phyloP scores from a whole-genome alignment of 2,888 invertebrate species.

The Brachyptera risi region DNA sequence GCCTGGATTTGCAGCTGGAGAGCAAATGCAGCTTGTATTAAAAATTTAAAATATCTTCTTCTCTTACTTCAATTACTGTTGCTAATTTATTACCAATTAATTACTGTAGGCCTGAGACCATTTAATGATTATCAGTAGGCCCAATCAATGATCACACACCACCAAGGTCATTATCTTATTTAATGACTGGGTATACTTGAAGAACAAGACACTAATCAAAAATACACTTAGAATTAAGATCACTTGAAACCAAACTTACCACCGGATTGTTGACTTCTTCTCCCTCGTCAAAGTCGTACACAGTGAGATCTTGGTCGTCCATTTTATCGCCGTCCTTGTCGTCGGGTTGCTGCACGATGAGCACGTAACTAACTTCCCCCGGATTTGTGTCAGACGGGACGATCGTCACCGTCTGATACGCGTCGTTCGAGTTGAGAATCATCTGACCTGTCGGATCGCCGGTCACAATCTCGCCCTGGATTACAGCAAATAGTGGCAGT shows the following conservation, averaged over 20 bases:
- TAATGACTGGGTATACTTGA: no score
- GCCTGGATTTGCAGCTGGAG: no score
- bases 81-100: no score
- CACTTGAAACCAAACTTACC: slow-evolving; percentile 35
- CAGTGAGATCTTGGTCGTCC: slow-evolving; percentile 55
- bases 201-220: no score
- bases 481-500: slow-evolving; percentile 35
- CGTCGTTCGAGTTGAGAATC: slow-evolving; percentile 55
- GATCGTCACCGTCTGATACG: slow-evolving; percentile 77
- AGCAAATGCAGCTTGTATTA: no score
- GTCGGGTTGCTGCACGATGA: slow-evolving; percentile 75
- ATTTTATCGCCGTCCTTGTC: slow-evolving; percentile 50
- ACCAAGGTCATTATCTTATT: no score
- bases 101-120: no score
- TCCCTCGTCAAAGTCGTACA: slow-evolving; percentile 71
- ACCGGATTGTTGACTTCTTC: slow-evolving; percentile 51
- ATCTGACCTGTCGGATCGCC: slow-evolving; percentile 42
- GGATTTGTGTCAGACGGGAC: slow-evolving; percentile 72
- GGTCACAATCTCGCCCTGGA: slow-evolving; percentile 39
- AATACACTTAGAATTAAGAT: not conserved
- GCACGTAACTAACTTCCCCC: slow-evolving; percentile 82
- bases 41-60: no score
- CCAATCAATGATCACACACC: no score
- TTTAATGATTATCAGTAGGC: no score
- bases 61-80: no score